Percentiles rank a stretch among this genome's conserved stretches.
Evolutionary conservation across 2,797 vertebrate genomes (phyloP).

Genomic region (Oophaga sylvatica): DNA sequence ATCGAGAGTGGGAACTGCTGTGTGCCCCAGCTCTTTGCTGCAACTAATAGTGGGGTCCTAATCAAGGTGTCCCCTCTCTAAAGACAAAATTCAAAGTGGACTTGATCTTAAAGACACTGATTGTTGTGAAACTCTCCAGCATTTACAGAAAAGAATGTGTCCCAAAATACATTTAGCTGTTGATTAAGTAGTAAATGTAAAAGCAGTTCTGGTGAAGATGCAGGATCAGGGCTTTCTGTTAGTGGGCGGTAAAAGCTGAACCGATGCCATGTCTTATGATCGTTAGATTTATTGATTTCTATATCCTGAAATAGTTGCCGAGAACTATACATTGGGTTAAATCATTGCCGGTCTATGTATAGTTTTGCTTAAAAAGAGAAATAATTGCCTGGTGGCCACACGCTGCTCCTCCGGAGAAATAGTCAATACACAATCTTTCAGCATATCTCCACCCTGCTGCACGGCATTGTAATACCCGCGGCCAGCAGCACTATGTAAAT

Average conservation of each 20-base stretch:
- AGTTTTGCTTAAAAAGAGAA: slow-evolving; percentile 14
- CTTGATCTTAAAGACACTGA: not conserved
- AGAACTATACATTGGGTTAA: slow-evolving; percentile 19
- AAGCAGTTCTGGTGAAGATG: not conserved
- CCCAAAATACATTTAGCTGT: not conserved
- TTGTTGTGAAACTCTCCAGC: not conserved
- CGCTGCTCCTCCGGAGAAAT: not conserved
- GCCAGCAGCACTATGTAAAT: not conserved
- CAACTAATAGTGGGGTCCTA: not conserved
- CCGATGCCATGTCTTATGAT: slow-evolving; percentile 22
- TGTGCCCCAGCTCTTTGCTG: not conserved
- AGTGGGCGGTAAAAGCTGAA: slow-evolving; percentile 26
- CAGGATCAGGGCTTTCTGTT: not conserved
- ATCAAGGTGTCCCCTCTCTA: not conserved
- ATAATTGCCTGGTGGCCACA: slow-evolving; percentile 42
- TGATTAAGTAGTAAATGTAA: slow-evolving; percentile 9
- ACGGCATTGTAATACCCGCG: not conserved
- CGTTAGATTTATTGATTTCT: slow-evolving; percentile 36
- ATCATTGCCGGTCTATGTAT: slow-evolving; percentile 25
- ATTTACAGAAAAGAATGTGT: not conserved
- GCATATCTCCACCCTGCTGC: slow-evolving; percentile 17
- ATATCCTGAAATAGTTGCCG: slow-evolving; percentile 39
- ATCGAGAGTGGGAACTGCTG: not conserved
- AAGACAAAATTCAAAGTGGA: not conserved
- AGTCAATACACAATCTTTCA: slow-evolving; percentile 12